Evolutionary conservation across 2,797 vertebrate species (phyloP).

Genomic region (Xenopus petersii): DNA sequence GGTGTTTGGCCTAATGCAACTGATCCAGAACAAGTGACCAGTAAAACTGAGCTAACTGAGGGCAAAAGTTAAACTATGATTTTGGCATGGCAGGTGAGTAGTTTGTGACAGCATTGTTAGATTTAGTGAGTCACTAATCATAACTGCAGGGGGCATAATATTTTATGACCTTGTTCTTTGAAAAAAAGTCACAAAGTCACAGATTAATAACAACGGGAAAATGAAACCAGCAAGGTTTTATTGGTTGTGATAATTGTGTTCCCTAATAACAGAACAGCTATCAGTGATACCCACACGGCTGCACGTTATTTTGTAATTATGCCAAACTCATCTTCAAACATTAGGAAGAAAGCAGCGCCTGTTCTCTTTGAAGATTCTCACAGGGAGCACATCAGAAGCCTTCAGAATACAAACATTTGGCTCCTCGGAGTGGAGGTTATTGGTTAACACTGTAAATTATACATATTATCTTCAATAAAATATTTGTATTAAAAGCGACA

Average conservation of each 20-base stretch:
- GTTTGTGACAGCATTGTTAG: too few relatives aligned
- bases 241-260: constrained; percentile 31
- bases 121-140: too few relatives aligned
- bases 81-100: too few relatives aligned
- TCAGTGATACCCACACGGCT: constrained; percentile 35
- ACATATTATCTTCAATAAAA: background rate
- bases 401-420: constrained; percentile 14
- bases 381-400: constrained; percentile 16
- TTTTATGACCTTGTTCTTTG: constrained; percentile 14
- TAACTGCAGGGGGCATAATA: too few relatives aligned
- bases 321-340: constrained; percentile 39
- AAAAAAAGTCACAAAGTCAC: constrained; percentile 41
- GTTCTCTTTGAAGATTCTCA: constrained; percentile 33
- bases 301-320: constrained; percentile 36
- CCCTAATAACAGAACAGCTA: constrained; percentile 35
- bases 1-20: too few relatives aligned
- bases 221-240: constrained; percentile 19
- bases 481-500: background rate
- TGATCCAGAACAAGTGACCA: too few relatives aligned
- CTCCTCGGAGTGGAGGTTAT: background rate
- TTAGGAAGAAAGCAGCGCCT: constrained; percentile 15
- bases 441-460: background rate
- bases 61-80: too few relatives aligned
- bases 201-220: constrained; percentile 30
- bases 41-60: too few relatives aligned